These are phyloP conservation scores for Trichonephila clavipes DNA, from an alignment of 1,140 invertebrate genomes.

Conservation along the genomic window DNA sequence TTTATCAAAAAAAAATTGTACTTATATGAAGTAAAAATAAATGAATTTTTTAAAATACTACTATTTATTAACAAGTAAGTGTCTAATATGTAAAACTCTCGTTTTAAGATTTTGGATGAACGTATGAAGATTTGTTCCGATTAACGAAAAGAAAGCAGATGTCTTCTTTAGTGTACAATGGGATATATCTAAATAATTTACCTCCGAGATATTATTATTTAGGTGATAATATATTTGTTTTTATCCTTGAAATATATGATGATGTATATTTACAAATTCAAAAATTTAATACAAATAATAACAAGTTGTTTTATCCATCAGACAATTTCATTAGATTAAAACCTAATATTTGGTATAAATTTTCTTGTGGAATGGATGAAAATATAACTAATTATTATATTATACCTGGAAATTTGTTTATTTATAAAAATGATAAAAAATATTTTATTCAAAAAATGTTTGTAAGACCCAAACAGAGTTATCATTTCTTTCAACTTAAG, in stretches of 20 bases:
- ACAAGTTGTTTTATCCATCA: background rate
- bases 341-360: background rate
- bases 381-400: background rate
- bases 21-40: too few species aligned
- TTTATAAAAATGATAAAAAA: background rate
- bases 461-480: background rate
- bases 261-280: background rate
- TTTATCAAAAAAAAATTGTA: too few species aligned
- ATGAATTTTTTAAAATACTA: too few species aligned
- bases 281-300: background rate
- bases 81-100: too few species aligned
- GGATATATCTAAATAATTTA: too few species aligned
- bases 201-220: background rate
- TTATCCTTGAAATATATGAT: background rate
- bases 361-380: background rate
- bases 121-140: too few species aligned
- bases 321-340: background rate
- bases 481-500: background rate
- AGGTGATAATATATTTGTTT: background rate
- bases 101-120: too few species aligned
- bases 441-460: constrained; percentile 16
- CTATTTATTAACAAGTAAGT: too few species aligned
- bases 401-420: background rate
- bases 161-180: too few species aligned
- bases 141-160: too few species aligned